Evolutionary conservation across 2,888 invertebrate genomes (phyloP), one percentile per base, ranked within the genome.

Genomic region (Orthosia cruda): DNA sequence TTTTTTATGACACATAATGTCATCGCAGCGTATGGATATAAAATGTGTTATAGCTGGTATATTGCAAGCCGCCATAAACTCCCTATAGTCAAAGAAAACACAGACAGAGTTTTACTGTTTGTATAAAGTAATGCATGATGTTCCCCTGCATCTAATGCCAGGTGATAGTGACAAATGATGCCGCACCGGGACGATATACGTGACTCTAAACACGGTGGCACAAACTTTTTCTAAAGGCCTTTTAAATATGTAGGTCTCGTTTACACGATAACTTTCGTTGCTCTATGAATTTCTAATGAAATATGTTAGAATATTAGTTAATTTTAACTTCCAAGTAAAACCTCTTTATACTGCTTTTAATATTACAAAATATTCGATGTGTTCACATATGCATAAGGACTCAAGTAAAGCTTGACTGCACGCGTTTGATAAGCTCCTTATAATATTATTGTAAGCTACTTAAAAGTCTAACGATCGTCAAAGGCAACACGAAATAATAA

Each of bases 401-500:
- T 59, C 45, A 18, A 61, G 52, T 52, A n/a, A 40, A 40, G 23
- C 62, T 52, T 45, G 49, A 50, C 26, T 63, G 32, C 74, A 63
- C 45, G n/a, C 57, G 32, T 18, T n/a, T 63, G 15, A 18, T 80
- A 55, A 71, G 66, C 65, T 55, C 15, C 57, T 65, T 67, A 59
- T 52, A 58, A 76, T 59, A 54, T 55, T 59, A 54, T 55, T 65
- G n/a, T 70, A 74, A 72, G 74, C 79, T 79, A 23, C 47, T 65
- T 54, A 80, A 9, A 9, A 40, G 32, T 40, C 40, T 61, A 20
- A 16, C 64, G 18, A 49, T 58, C 63, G 15, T 67, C 23, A 55
- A 61, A 76, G 3, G 52, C 61, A n/a, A 26, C 55, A 65, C 61
- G 15, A 55, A 69, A 47, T 59, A 68, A 49, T 40, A 26, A 52